These are phyloP conservation scores for Aphelinus atriplicis DNA, from an alignment of 1,140 invertebrate species.

Conservation along the genomic window DNA sequence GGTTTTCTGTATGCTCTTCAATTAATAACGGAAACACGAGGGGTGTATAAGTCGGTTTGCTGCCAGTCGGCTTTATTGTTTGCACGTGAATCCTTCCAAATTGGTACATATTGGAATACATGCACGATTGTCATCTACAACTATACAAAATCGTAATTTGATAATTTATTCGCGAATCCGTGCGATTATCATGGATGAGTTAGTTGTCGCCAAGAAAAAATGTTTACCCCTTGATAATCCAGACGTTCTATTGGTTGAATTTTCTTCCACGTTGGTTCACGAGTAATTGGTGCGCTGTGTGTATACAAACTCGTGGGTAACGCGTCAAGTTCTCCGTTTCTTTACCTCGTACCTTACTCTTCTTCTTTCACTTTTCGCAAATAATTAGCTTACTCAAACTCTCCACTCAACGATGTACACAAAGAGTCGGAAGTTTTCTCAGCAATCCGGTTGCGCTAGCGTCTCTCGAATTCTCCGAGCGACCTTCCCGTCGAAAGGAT, in stretches of 20 bases:
- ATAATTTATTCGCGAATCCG: too few species aligned
- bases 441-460: background rate
- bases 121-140: too few species aligned
- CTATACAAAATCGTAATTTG: too few species aligned
- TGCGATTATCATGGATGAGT: background rate
- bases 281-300: too few species aligned
- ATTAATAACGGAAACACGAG: conserved; percentile 2
- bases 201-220: background rate
- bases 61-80: background rate
- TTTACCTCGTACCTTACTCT: too few species aligned
- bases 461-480: conserved; percentile 29
- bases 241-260: too few species aligned
- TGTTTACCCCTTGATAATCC: too few species aligned
- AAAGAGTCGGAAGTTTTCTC: background rate
- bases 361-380: background rate
- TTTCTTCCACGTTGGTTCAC: too few species aligned
- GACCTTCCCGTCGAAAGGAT: conserved; percentile 18
- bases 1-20: background rate
- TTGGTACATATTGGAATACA: too few species aligned
- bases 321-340: too few species aligned
- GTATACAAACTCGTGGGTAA: too few species aligned
- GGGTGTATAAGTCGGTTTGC: background rate
- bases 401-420: conserved; percentile 20
- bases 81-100: background rate
- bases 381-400: conserved; percentile 35